Evolutionary conservation across 2,888 invertebrate genomes (phyloP).

Genomic region (Meta bourneti): DNA sequence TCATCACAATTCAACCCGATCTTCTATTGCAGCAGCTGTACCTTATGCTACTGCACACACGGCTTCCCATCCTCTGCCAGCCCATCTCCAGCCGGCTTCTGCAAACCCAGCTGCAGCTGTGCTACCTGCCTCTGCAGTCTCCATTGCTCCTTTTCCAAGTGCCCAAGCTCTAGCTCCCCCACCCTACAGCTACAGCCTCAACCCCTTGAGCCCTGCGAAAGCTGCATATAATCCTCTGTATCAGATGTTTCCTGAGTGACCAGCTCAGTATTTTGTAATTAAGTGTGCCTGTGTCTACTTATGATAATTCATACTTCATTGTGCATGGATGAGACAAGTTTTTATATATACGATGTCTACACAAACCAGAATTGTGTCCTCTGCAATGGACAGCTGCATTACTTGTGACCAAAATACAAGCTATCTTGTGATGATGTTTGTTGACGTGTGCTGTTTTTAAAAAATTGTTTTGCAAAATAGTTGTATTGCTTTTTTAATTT

Average conservation of each 20-base stretch:
- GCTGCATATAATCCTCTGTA: slow-evolving; percentile 87
- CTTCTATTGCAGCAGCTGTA: slow-evolving; percentile 81
- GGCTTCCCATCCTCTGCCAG: slow-evolving; percentile 89
- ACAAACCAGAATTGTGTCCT: slow-evolving; percentile 8
- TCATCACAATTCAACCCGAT: slow-evolving; percentile 85
- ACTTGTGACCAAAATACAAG: slow-evolving; percentile 74
- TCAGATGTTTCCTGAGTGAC: slow-evolving; percentile 83
- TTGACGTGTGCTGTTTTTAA: slow-evolving; percentile 49
- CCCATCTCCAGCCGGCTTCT: slow-evolving; percentile 86
- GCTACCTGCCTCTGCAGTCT: slow-evolving; percentile 75
- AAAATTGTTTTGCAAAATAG: slow-evolving; percentile 7
- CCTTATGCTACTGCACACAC: slow-evolving; percentile 82
- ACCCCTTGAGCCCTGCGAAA: slow-evolving; percentile 87
- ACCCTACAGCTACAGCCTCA: slow-evolving; percentile 84
- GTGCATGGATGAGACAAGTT: slow-evolving; percentile 53
- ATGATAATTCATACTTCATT: slow-evolving; percentile 4
- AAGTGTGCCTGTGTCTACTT: slow-evolving; percentile 25
- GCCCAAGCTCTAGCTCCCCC: slow-evolving; percentile 83
- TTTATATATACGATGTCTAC: neutral
- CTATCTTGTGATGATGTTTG: slow-evolving; percentile 73
- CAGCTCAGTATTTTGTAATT: neutral
- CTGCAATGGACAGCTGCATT: slow-evolving; percentile 53
- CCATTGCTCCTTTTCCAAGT: slow-evolving; percentile 83
- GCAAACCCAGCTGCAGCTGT: slow-evolving; percentile 75
- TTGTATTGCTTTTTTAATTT: slow-evolving; percentile 33